Evolutionary conservation across 2,113 vertebrate species (phyloP).

Genomic region (Dendrocopos noguchii): DNA sequence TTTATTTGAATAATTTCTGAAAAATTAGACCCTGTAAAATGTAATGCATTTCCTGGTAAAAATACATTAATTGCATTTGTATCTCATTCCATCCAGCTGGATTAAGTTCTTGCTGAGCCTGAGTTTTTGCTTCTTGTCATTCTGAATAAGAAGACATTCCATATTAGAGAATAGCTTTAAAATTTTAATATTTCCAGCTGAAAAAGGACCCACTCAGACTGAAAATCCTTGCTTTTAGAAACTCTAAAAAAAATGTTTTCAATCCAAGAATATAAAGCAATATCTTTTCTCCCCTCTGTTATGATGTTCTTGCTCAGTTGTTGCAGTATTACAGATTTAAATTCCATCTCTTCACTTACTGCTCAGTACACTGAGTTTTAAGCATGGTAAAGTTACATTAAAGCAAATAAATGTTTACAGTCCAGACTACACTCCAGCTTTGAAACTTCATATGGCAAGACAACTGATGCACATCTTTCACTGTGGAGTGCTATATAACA

Average conservation of each 20-base stretch:
- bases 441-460: neutral
- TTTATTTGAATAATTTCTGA: slow-evolving; percentile 7
- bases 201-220: neutral
- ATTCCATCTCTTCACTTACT: neutral
- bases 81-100: slow-evolving; percentile 13
- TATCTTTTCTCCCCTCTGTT: neutral
- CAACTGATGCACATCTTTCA: neutral
- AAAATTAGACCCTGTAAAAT: slow-evolving; percentile 13
- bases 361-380: neutral
- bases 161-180: slow-evolving; percentile 23
- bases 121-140: neutral
- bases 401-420: neutral
- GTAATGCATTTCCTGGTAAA: slow-evolving; percentile 15
- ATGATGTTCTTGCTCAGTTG: neutral
- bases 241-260: neutral
- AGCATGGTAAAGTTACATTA: neutral
- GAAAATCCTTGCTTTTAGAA: neutral
- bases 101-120: slow-evolving; percentile 26
- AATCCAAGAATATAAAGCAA: neutral
- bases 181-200: neutral
- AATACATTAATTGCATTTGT: slow-evolving; percentile 12
- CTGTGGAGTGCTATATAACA: neutral
- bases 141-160: slow-evolving; percentile 10
- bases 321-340: neutral
- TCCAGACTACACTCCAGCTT: neutral